Percentiles rank a stretch among this genome's conserved stretches.
Conservation (phyloP, 1,140 invertebrate species). For the Zaprionus africanus region DNA sequence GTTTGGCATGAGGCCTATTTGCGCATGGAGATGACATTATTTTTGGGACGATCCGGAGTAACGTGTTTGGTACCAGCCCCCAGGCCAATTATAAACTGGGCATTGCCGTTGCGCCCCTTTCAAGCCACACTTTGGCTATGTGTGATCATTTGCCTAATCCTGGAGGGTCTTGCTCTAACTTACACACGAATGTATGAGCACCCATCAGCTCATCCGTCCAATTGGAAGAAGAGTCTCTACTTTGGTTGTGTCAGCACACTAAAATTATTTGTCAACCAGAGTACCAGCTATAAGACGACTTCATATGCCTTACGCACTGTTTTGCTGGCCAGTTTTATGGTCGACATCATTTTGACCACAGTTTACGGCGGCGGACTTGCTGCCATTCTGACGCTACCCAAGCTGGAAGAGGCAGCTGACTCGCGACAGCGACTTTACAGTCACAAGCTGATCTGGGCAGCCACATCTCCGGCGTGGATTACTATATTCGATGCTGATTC, state of each 20-base stretch:
- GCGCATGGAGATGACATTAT: constrained; percentile 63
- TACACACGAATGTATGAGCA: constrained; percentile 48
- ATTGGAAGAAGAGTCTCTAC: constrained; percentile 36
- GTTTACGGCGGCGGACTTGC: constrained; percentile 75
- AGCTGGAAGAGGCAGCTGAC: constrained; percentile 73
- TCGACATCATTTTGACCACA: constrained; percentile 76
- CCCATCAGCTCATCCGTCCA: neutral
- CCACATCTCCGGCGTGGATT: constrained; percentile 65
- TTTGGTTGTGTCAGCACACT: constrained; percentile 67
- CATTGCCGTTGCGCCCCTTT: constrained; percentile 67
- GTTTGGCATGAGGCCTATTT: constrained; percentile 62
- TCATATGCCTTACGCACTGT: constrained; percentile 62
- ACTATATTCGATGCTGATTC: constrained; percentile 37
- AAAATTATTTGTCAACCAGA: constrained; percentile 73
- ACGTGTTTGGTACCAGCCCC: constrained; percentile 75
- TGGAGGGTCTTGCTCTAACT: constrained; percentile 56
- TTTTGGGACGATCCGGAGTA: constrained; percentile 71
- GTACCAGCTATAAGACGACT: constrained; percentile 61
- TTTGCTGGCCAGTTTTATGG: constrained; percentile 70
- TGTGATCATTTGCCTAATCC: constrained; percentile 49
- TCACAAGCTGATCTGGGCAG: constrained; percentile 69
- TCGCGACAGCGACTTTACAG: constrained; percentile 64
- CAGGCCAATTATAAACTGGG: constrained; percentile 62
- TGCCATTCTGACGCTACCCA: constrained; percentile 71
- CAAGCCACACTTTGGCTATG: constrained; percentile 65